A percentile compares a stretch with the other conserved stretches of the same genome.
Evolutionary conservation across 2,113 vertebrate species (phyloP).

Genomic region (Genyomyrus donnyi): DNA sequence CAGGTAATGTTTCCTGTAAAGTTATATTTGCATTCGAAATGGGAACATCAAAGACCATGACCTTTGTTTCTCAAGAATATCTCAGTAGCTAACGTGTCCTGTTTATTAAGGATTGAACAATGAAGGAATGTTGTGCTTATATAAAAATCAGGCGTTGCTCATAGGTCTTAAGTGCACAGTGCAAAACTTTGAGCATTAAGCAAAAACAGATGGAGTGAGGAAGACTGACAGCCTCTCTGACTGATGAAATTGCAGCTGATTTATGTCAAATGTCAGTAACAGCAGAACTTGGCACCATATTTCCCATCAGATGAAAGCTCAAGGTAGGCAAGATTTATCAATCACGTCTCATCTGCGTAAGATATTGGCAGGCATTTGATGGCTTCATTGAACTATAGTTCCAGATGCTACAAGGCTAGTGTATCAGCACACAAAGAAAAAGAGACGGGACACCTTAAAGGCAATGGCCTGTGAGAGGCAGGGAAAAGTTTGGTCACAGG

Average conservation of each 20-base stretch:
- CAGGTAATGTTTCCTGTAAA: background rate
- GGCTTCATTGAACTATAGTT: constrained; percentile 52
- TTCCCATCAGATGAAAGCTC: constrained; percentile 75
- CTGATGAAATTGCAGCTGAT: constrained; percentile 84
- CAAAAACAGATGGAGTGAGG: constrained; percentile 52
- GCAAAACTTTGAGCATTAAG: constrained; percentile 43
- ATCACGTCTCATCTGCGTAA: constrained; percentile 66
- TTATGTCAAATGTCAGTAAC: constrained; percentile 80
- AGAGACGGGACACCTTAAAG: constrained; percentile 59
- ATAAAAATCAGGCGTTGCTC: background rate
- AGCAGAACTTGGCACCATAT: constrained; percentile 65
- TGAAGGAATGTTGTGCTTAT: background rate
- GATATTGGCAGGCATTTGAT: constrained; percentile 59
- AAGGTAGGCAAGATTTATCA: constrained; percentile 80
- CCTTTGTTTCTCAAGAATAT: background rate
- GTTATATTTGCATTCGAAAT: background rate
- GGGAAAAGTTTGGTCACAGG: background rate
- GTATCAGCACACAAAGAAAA: constrained; percentile 11
- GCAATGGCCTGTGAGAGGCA: constrained; percentile 36
- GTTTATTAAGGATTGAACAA: background rate
- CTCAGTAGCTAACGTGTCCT: background rate
- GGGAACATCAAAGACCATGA: background rate
- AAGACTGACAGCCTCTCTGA: constrained; percentile 52
- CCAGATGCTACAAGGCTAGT: constrained; percentile 50
- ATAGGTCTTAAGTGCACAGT: background rate